Base-by-base conservation (phyloP, 1,140 invertebrate genomes). In the Drosophila arawakana region DNA sequence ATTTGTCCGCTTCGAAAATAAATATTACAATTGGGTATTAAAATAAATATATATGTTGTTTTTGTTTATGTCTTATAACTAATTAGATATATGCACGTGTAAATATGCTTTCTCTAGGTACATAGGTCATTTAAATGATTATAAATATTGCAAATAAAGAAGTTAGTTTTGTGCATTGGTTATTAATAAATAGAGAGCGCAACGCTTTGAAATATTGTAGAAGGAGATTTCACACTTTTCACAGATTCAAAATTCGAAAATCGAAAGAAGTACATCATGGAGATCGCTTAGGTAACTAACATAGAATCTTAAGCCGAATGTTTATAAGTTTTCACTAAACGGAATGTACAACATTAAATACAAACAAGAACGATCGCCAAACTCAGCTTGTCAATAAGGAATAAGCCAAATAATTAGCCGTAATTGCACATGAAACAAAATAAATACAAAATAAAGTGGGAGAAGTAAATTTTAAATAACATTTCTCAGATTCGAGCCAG, bases 1-100 rank as follows among this genome's bases (percentile, higher is more conserved):
- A 89, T 89, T 89, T 89, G 84, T 89, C 80, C 69, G 74, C 78
- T 83, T 80, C 66, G 70, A 71, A 88, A 83, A 80, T 81, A 81
- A 85, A 79, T 76, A 72, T 75, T 82, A 82, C 60, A 81, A 61
- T 63, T 75, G 76, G 52, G 44, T 85, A 78, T 52, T 85, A 72
- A 70, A 83, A 75, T 86, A 84, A 75, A 68, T 81, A 76, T 21
- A 67, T 71, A 6, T 30, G 25, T 30, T 62, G 50, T n/a, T 67
- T 76, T 72, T 75, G 63, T 54, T 46, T 68, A 46, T 61, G 11
- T 25, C 58, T 69, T 72, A 72, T 25, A 9, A 59, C 63, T 62
- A 67, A 13, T 63, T 41, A 41, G 25, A 58, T 83, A 52, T 60
- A 50, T 83, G 43, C 66, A 46, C 76, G 44, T 81, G 44, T 76